Conservation (phyloP, 2,113 vertebrate genomes). For the Phalacrocorax aristotelis region DNA sequence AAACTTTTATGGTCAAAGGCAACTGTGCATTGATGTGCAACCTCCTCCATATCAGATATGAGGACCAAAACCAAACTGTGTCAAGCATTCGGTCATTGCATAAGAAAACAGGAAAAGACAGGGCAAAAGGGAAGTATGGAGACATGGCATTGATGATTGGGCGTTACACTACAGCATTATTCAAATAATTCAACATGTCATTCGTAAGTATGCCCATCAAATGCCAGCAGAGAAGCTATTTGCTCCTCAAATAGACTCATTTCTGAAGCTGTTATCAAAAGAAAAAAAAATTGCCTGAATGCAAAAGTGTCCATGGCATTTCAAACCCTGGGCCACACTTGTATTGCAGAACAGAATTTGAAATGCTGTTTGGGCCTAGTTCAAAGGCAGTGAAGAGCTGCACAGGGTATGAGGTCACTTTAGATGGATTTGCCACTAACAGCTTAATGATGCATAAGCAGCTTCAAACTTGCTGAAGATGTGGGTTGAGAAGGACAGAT, state of each 20-base stretch:
- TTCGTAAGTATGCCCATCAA: neutral
- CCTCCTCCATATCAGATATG: neutral
- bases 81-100: neutral
- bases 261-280: neutral
- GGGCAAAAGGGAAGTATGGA: neutral
- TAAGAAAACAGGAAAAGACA: neutral
- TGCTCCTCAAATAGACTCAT: neutral
- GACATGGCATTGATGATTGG: neutral
- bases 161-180: neutral
- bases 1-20: neutral
- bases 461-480: neutral
- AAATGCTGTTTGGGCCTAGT: neutral
- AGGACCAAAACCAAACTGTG: neutral
- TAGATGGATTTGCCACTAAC: neutral
- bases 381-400: neutral
- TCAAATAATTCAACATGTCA: neutral
- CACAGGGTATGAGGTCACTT: neutral
- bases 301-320: neutral
- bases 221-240: conserved; percentile 3
- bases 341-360: neutral
- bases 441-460: neutral
- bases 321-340: neutral
- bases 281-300: neutral
- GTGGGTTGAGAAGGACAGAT: neutral
- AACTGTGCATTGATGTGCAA: neutral